phyloP scores from a whole-genome alignment of 2,113 vertebrate genomes.

The Dunckerocampus dactyliophorus region DNA sequence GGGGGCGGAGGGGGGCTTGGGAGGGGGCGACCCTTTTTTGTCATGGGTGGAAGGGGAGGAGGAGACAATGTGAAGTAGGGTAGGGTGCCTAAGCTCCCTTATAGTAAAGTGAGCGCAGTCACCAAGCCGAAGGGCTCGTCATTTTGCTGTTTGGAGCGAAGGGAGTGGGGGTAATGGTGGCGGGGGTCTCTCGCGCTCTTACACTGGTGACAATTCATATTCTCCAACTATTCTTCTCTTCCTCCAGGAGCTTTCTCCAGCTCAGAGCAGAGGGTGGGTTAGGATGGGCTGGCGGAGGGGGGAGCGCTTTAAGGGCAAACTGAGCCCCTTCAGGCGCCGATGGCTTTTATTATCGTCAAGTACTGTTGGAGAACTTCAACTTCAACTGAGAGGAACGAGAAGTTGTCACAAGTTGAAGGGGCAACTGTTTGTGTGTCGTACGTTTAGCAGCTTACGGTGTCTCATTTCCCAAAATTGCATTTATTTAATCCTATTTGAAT shows the following conservation, averaged over 20 bases:
- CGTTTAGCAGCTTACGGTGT: too few species aligned
- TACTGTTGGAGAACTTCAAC: constrained; percentile 47
- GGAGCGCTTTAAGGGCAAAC: constrained; percentile 67
- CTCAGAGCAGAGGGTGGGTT: too few species aligned
- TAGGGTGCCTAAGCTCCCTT: constrained; percentile 77
- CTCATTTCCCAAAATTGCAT: too few species aligned
- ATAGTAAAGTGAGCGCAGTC: constrained; percentile 68
- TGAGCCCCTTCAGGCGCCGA: constrained; percentile 46
- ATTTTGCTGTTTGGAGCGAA: constrained; percentile 72
- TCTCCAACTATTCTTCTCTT: constrained; percentile 57
- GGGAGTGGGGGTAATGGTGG: background rate
- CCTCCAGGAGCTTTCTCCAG: constrained; percentile 43
- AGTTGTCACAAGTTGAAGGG: background rate
- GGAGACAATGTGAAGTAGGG: constrained; percentile 89
- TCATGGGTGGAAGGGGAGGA: constrained; percentile 64
- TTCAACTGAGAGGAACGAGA: too few species aligned
- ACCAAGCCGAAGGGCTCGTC: constrained; percentile 74
- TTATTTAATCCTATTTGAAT: too few species aligned
- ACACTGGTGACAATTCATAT: constrained; percentile 74
- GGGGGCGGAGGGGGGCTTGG: background rate
- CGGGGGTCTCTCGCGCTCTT: constrained; percentile 33
- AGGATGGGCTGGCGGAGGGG: too few species aligned
- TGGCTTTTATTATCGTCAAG: constrained; percentile 43
- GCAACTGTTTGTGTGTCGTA: background rate
- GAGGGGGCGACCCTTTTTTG: constrained; percentile 18